phyloP scores from a whole-genome alignment of 2,797 vertebrate genomes.

The Sphaeramia orbicularis region DNA sequence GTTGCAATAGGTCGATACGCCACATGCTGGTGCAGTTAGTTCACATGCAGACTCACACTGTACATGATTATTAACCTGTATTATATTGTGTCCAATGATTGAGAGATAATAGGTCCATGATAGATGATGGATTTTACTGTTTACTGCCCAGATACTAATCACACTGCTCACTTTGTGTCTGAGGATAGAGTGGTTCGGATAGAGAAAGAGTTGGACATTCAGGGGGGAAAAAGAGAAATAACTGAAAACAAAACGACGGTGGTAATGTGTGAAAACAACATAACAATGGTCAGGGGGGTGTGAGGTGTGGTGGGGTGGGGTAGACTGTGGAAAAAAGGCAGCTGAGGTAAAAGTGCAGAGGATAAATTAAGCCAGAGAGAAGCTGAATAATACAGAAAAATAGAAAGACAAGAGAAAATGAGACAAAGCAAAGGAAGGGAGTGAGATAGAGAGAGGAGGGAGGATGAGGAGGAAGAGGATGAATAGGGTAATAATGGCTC shows the following conservation, averaged over 20 bases:
- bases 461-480: slow-evolving; percentile 66
- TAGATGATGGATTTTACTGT: background rate
- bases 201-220: background rate
- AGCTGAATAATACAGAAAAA: slow-evolving; percentile 56
- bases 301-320: slow-evolving; percentile 19
- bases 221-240: slow-evolving; percentile 8
- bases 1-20: background rate
- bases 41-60: background rate
- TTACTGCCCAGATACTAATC: slow-evolving; percentile 40
- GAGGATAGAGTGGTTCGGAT: slow-evolving; percentile 32
- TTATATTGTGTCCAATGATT: slow-evolving; percentile 44
- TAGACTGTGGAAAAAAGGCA: slow-evolving; percentile 31
- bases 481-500: slow-evolving; percentile 84
- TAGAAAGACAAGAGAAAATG: slow-evolving; percentile 57
- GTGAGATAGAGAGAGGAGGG: slow-evolving; percentile 21
- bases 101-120: too few species aligned
- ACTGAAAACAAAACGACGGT: slow-evolving; percentile 2
- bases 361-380: slow-evolving; percentile 46
- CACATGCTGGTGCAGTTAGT: too few species aligned
- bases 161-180: slow-evolving; percentile 38
- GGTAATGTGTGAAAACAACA: slow-evolving; percentile 47
- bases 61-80: slow-evolving; percentile 11
- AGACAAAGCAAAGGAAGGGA: slow-evolving; percentile 45
- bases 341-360: slow-evolving; percentile 21
- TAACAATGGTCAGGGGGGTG: slow-evolving; percentile 20